Base-by-base conservation (phyloP, 2,113 vertebrate species). In the Prolemur simus region DNA sequence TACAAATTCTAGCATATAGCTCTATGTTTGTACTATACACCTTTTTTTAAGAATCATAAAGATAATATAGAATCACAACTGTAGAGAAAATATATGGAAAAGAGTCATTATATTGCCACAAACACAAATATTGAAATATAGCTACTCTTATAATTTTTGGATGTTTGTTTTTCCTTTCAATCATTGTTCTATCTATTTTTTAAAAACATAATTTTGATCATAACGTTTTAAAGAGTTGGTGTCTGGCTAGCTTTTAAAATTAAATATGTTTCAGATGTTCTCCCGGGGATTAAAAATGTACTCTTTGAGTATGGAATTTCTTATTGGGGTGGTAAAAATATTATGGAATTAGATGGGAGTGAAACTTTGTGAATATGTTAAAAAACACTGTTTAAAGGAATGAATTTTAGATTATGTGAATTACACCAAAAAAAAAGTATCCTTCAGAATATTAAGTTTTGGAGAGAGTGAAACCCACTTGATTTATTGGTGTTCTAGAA, bases 31-130 rank as follows among this genome's bases (percentile, higher is more conserved):
- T 91, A 14, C 27, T 91, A 0, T 71, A n/a, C 34, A n/a, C 34
- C 66, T 95, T 97, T 89, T 93, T 93, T 91, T 69, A 86, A 94
- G 82, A 96, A 68, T 45, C 34, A 13, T 81, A 32, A 81, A 85
- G 6, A 66, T 94, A 60, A 25, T 89, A 81, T 71, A 81, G 81
- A 83, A 86, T 92, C 80, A 89, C 18, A 94, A 8, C 17, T 74
- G 78, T 60, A 87, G 29, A 95, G 27, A 52, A 84, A 93, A 94
- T 81, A 21, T 18, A 83, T 83, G 18, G 64, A 71, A 93, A 94
- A 56, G 37, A 87, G 49, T 85, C 34, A 66, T 37, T 60, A 12
- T 89, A 80, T 77, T 77, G 58, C 6, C 9, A 69, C 34, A 34
- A 64, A 64, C 32, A 64, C 63, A 64, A 64, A 64, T 91, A 27